A percentile compares a stretch with the other conserved stretches of the same genome.
Conservation (phyloP, 2,113 vertebrate genomes). For the Nansenia antarctica region DNA sequence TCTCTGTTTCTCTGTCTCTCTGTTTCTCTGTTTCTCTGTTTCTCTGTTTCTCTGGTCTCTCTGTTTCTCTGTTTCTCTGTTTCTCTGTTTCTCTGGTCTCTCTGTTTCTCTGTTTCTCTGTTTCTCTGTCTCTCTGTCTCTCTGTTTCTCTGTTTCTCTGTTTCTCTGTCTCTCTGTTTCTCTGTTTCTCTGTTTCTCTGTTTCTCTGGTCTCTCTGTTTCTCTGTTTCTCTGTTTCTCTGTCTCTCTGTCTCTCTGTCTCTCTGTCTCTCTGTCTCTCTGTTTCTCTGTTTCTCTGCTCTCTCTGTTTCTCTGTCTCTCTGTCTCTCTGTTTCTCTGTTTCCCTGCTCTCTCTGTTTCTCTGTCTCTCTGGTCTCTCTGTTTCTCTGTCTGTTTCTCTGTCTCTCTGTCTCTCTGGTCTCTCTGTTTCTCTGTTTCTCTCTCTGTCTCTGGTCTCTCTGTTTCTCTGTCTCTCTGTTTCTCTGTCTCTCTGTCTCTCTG, state of each 20-base stretch:
- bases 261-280: neutral
- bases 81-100: no score
- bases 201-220: no score
- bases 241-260: neutral
- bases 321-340: neutral
- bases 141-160: no score
- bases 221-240: neutral
- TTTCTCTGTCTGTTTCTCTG: neutral
- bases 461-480: neutral
- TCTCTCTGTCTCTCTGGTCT: neutral
- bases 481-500: neutral
- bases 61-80: no score
- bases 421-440: neutral
- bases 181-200: no score
- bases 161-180: no score
- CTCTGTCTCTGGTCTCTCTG: neutral
- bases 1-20: no score
- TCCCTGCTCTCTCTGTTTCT: neutral
- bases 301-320: neutral
- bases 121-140: no score
- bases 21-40: no score
- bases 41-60: no score
- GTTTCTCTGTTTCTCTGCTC: neutral
- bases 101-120: no score
- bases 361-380: constrained; percentile 13